Conservation (phyloP, 2,888 invertebrate genomes). For the Andrena praecox region DNA sequence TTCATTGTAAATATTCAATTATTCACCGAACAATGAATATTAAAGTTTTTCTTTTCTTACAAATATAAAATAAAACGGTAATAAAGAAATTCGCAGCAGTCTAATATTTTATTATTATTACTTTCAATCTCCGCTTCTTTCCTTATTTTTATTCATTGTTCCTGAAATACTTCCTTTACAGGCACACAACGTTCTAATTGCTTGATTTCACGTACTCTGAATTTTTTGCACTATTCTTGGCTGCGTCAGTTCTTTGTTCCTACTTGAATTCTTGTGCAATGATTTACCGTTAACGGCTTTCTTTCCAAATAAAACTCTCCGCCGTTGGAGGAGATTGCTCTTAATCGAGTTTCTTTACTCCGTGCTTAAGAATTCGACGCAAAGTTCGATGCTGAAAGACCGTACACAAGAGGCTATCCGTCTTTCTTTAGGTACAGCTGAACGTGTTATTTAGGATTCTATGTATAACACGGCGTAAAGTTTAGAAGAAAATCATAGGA, state of each 20-base stretch:
- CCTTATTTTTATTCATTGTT: background rate
- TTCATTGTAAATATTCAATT: too few species aligned
- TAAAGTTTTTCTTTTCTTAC: too few species aligned
- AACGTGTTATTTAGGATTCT: background rate
- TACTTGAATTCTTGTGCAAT: constrained; percentile 5
- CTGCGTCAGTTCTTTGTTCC: background rate
- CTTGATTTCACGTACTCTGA: background rate
- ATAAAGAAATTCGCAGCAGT: too few species aligned
- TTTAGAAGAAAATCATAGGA: background rate
- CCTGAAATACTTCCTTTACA: background rate
- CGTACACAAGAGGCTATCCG: constrained; percentile 14
- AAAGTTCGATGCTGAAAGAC: constrained; percentile 11
- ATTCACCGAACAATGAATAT: too few species aligned
- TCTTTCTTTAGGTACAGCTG: constrained; percentile 8
- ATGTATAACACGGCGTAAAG: background rate
- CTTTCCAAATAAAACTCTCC: constrained; percentile 13
- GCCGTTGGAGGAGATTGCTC: constrained; percentile 17
- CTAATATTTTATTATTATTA: background rate
- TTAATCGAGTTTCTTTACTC: constrained; percentile 32
- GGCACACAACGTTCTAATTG: background rate
- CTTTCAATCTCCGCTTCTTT: background rate
- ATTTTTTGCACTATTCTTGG: background rate
- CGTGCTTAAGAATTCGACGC: background rate
- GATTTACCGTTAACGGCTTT: constrained; percentile 4
- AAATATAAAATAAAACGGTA: too few species aligned